These are phyloP conservation scores for Alcedo quadribrachys DNA, from an alignment of 2,797 vertebrate genomes.

Conservation along the genomic window DNA sequence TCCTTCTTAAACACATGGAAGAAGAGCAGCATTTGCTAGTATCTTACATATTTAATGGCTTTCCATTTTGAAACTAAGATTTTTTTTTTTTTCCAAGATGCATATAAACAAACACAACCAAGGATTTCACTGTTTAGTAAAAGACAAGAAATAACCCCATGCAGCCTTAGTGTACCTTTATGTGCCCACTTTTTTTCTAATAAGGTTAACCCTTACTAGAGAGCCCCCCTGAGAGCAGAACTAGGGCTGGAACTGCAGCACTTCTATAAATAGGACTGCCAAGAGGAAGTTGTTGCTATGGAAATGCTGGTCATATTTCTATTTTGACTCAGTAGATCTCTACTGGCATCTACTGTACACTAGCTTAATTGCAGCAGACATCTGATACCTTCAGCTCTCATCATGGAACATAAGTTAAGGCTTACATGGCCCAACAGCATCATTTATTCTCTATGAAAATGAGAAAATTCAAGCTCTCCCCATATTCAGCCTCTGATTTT, in stretches of 20 bases:
- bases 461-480: background rate
- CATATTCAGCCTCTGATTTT: background rate
- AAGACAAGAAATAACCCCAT: background rate
- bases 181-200: background rate
- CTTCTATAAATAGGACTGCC: constrained; percentile 74
- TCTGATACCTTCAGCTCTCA: background rate
- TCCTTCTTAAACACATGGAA: background rate
- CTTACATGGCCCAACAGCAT: background rate
- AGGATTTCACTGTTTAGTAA: background rate
- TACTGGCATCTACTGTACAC: constrained; percentile 81
- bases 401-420: background rate
- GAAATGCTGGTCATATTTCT: constrained; percentile 48
- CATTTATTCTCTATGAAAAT: background rate
- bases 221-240: constrained; percentile 32
- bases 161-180: background rate
- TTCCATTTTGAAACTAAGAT: constrained; percentile 5
- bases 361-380: constrained; percentile 70
- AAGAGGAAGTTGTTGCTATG: constrained; percentile 76
- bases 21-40: background rate
- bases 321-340: constrained; percentile 67
- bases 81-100: background rate
- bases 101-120: background rate
- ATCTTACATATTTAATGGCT: background rate
- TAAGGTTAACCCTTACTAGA: constrained; percentile 47
- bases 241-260: constrained; percentile 50